Evolutionary conservation across 1,140 invertebrate genomes (phyloP).

Genomic region (Mamestra configurata): DNA sequence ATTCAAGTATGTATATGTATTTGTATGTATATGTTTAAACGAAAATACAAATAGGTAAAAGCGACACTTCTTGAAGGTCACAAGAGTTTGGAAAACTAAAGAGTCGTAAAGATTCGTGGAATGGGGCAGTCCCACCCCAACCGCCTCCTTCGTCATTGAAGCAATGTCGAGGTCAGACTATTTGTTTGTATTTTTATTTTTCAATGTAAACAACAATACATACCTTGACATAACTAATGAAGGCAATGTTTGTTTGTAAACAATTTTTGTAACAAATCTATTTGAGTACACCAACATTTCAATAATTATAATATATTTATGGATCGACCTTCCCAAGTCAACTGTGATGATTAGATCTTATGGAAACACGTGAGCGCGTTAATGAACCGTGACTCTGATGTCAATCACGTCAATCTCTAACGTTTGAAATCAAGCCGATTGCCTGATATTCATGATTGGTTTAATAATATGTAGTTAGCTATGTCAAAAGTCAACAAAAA

Average conservation of each 20-base stretch:
- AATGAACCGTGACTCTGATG: constrained; percentile 24
- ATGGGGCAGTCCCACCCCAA: background rate
- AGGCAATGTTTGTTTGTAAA: too few relatives aligned
- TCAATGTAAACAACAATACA: background rate
- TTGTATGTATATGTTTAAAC: too few relatives aligned
- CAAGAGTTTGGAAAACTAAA: constrained; percentile 14
- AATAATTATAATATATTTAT: background rate
- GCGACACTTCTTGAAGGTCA: background rate
- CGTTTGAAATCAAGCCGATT: constrained; percentile 14
- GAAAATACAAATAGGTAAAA: background rate
- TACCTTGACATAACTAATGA: background rate
- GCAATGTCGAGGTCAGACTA: background rate
- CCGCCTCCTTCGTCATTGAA: background rate
- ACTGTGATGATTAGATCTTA: constrained; percentile 24
- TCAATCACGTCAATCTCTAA: constrained; percentile 23
- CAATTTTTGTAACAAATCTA: background rate
- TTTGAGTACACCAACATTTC: background rate
- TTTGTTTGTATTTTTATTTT: constrained; percentile 16
- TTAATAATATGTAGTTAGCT: background rate
- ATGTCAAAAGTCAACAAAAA: too few relatives aligned
- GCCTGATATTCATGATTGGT: background rate
- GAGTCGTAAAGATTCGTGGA: background rate
- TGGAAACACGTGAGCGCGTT: constrained; percentile 19
- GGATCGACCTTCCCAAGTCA: background rate
- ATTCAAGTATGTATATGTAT: too few relatives aligned